Percentiles rank a stretch among this genome's conserved stretches.
Evolutionary conservation across 1,140 invertebrate genomes (phyloP).

Genomic region (Panagrolaimus sp.): DNA sequence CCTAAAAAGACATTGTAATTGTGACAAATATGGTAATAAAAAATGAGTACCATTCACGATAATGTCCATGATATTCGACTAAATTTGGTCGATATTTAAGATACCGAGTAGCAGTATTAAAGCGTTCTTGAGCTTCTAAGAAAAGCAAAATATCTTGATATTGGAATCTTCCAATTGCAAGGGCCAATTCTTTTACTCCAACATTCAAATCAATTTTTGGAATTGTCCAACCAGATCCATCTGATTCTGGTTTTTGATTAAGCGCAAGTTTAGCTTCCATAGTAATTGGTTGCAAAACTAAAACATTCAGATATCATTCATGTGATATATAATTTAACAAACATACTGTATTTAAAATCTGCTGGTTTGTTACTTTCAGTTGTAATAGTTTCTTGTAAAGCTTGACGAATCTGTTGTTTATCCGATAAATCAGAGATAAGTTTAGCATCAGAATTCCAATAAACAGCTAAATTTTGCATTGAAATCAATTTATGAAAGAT

Average conservation of each 20-base stretch:
- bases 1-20: too few relatives aligned
- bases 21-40: too few relatives aligned
- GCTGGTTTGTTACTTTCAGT: constrained; percentile 67
- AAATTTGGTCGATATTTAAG: constrained; percentile 79
- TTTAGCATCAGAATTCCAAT: constrained; percentile 75
- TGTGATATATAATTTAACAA: constrained; percentile 18
- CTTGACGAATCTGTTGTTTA: constrained; percentile 58
- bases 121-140: constrained; percentile 77
- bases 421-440: constrained; percentile 60
- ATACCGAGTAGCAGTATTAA: constrained; percentile 71
- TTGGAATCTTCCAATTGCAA: constrained; percentile 67
- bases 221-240: constrained; percentile 73
- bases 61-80: constrained; percentile 70
- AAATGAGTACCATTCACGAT: constrained; percentile 69
- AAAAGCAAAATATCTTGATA: constrained; percentile 80
- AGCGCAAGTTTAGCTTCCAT: constrained; percentile 78
- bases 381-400: constrained; percentile 68
- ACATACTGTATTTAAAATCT: constrained; percentile 73
- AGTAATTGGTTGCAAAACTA: constrained; percentile 86
- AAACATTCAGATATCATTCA: constrained; percentile 49
- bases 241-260: constrained; percentile 84
- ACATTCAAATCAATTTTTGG: constrained; percentile 81
- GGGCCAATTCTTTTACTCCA: constrained; percentile 77
- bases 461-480: constrained; percentile 78
- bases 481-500: constrained; percentile 64